Evolutionary conservation across 2,113 vertebrate species (phyloP).

Genomic region (Parus major): DNA sequence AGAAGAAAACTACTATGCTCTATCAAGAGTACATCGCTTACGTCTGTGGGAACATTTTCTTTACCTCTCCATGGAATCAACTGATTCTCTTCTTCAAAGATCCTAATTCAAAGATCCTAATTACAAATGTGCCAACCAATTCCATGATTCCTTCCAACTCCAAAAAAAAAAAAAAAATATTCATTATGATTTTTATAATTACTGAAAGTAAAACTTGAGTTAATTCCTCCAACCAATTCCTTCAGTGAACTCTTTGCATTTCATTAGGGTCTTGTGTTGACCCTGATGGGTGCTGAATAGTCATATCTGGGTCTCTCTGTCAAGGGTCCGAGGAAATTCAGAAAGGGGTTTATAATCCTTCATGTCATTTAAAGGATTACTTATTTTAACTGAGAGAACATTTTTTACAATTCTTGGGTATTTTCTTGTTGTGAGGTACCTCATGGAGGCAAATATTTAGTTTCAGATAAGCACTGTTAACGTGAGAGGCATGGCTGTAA

Average conservation of each 20-base stretch:
- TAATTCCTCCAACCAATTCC: background rate
- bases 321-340: constrained; percentile 25
- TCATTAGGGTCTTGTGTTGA: background rate
- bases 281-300: background rate
- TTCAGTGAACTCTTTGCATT: background rate
- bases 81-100: background rate
- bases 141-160: background rate
- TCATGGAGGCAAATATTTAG: too few species aligned
- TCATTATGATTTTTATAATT: background rate
- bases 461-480: too few species aligned
- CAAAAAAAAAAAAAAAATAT: background rate
- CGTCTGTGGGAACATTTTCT: background rate
- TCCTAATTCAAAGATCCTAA: background rate
- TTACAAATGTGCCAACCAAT: background rate
- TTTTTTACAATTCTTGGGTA: rapidly evolving
- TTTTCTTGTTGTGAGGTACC: background rate
- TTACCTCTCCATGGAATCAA: background rate
- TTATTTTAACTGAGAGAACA: background rate
- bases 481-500: too few species aligned
- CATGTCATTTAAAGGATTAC: background rate
- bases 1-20: background rate
- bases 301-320: background rate
- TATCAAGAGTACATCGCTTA: background rate
- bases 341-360: constrained; percentile 20
- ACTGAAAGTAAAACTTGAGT: background rate